A percentile compares a stretch with the other conserved stretches of the same genome.
Conservation (phyloP, 30 jellyfish, hydroid and myxozoan genomes). For the Aurelia sp. region DNA sequence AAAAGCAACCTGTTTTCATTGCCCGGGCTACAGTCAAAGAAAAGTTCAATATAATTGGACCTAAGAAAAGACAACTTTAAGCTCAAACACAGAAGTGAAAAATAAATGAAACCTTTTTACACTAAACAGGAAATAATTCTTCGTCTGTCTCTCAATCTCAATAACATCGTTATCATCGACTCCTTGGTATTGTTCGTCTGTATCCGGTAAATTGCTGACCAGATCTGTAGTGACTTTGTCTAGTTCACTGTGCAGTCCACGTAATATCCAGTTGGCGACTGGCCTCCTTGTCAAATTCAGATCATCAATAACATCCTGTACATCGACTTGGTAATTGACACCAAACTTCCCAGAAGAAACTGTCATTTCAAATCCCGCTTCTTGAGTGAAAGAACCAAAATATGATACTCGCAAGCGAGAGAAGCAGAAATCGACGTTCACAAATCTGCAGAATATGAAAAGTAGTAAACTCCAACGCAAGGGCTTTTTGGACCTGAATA, state of each 20-base stretch:
- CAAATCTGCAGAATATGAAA: slow-evolving; percentile 54
- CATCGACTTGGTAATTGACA: slow-evolving; percentile 86
- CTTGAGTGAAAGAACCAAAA: slow-evolving; percentile 98
- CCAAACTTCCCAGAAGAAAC: slow-evolving; percentile 84
- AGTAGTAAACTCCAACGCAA: neutral
- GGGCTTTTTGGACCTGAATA: too few relatives aligned
- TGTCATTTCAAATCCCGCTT: slow-evolving; percentile 84
- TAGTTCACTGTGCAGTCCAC: slow-evolving; percentile 85
- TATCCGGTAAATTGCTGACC: slow-evolving; percentile 50
- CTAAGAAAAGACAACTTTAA: too few relatives aligned
- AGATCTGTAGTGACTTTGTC: slow-evolving; percentile 75
- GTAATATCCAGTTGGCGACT: slow-evolving; percentile 92
- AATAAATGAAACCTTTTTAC: slow-evolving; percentile 77
- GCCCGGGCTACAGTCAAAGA: too few relatives aligned
- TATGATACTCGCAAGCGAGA: slow-evolving; percentile 86
- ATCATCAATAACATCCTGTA: slow-evolving; percentile 40
- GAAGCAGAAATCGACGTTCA: slow-evolving; percentile 80
- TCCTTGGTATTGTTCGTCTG: slow-evolving; percentile 15
- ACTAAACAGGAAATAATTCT: slow-evolving; percentile 84
- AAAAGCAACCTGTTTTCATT: too few relatives aligned
- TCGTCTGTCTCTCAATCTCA: slow-evolving; percentile 41
- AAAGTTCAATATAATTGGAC: too few relatives aligned
- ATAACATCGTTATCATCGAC: slow-evolving; percentile 51
- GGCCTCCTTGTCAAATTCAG: slow-evolving; percentile 81
- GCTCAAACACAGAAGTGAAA: neutral